These are phyloP conservation scores for Ictalurus furcatus DNA, from an alignment of 2,113 vertebrate genomes.

Conservation along the genomic window DNA sequence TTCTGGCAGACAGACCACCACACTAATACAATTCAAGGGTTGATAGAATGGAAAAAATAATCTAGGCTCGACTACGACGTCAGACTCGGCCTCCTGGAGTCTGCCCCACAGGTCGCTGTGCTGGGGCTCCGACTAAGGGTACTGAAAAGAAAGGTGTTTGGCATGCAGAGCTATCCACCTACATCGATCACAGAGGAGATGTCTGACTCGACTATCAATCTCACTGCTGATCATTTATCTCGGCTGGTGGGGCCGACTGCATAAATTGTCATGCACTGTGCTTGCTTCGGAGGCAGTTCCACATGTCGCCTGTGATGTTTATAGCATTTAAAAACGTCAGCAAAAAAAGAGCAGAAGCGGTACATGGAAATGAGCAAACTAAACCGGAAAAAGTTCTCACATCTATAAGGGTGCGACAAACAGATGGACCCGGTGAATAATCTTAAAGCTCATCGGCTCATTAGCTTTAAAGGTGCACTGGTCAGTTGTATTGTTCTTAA, in stretches of 20 bases:
- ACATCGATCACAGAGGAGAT: conserved; percentile 43
- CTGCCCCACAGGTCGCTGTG: background rate
- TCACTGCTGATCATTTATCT: conserved; percentile 28
- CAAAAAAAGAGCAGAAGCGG: conserved; percentile 9
- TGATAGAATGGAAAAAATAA: conserved; percentile 40
- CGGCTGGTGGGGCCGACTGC: background rate
- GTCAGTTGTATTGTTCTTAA: background rate
- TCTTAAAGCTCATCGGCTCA: background rate
- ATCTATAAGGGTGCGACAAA: background rate
- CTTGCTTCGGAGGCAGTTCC: conserved; percentile 14
- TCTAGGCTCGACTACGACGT: conserved; percentile 27
- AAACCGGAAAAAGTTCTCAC: background rate
- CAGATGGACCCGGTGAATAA: background rate
- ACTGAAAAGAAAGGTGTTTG: conserved; percentile 31
- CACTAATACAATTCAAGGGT: conserved; percentile 43
- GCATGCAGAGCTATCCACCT: conserved; percentile 22
- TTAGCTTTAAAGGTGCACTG: background rate
- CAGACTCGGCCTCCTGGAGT: conserved; percentile 13
- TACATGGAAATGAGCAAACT: background rate
- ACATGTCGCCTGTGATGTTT: conserved; percentile 19
- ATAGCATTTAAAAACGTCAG: conserved; percentile 31
- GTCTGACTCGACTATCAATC: conserved; percentile 40
- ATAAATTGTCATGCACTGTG: conserved; percentile 35
- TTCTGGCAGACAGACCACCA: conserved; percentile 40
- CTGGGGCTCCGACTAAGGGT: background rate